A percentile compares a stretch with the other conserved stretches of the same genome.
Conservation (phyloP, 1,140 invertebrate species). For the Tenebrio molitor region DNA sequence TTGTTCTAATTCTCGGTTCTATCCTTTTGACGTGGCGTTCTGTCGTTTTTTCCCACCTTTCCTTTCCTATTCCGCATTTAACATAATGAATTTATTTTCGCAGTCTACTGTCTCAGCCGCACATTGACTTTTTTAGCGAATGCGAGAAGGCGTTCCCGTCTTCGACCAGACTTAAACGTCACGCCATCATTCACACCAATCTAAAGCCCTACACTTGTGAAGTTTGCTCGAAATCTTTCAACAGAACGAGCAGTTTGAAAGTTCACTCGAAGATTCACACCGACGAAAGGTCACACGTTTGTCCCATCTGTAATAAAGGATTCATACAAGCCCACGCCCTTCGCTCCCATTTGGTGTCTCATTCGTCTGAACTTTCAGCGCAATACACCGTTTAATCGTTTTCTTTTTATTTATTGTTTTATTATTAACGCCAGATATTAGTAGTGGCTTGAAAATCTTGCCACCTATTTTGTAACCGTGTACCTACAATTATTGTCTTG, state of each 20-base stretch:
- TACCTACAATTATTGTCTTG: no score
- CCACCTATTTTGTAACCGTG: no score
- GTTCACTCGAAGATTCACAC: constrained; percentile 73
- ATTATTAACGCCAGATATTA: no score
- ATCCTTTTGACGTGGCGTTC: no score
- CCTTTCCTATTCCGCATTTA: no score
- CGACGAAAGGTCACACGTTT: constrained; percentile 78
- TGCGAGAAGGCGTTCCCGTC: constrained; percentile 77
- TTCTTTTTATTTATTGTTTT: no score
- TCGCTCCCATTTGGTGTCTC: constrained; percentile 71
- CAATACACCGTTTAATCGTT: no score
- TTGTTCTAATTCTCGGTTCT: no score
- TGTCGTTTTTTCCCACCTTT: no score
- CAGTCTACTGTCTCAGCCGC: no score
- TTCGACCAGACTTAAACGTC: constrained; percentile 79
- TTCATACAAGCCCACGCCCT: constrained; percentile 77
- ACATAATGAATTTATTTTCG: no score
- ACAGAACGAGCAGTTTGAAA: constrained; percentile 64
- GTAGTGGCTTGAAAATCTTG: no score
- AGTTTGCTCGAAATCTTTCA: constrained; percentile 68
- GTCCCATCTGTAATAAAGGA: constrained; percentile 75
- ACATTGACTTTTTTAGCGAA: constrained; percentile 60
- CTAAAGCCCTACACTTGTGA: constrained; percentile 67
- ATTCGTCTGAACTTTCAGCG: constrained; percentile 45
- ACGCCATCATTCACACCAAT: constrained; percentile 83